A percentile compares a stretch with the other conserved stretches of the same genome.
Conservation (phyloP, 2,113 vertebrate species). For the Opisthocomus hoazin region DNA sequence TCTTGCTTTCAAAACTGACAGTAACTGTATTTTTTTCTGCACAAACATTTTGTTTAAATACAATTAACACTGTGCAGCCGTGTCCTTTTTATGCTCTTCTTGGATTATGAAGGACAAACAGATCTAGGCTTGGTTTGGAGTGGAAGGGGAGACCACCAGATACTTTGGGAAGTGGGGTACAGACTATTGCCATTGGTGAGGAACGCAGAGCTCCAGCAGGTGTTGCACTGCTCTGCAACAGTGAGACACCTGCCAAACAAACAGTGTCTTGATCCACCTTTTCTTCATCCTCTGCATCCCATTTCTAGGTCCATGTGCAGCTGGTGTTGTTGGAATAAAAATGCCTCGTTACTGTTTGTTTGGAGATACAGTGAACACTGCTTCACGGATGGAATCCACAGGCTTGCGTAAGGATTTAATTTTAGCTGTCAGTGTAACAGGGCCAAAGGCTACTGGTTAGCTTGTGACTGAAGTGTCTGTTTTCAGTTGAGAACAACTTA, state of each 20-base stretch:
- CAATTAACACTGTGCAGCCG: not conserved
- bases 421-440: not conserved
- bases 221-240: not conserved
- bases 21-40: not conserved
- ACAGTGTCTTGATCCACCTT: not conserved
- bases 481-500: constrained; percentile 53
- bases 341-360: constrained; percentile 97
- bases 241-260: not conserved
- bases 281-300: not conserved
- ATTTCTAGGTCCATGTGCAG: constrained; percentile 86
- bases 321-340: constrained; percentile 94
- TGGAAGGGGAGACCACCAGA: not conserved
- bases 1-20: not conserved
- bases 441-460: not conserved
- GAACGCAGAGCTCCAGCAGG: not conserved
- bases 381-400: constrained; percentile 95
- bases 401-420: constrained; percentile 84
- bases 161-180: not conserved
- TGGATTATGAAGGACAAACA: not conserved
- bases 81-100: not conserved
- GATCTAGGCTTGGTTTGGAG: not conserved
- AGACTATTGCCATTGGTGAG: not conserved
- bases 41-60: not conserved
- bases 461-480: not conserved
- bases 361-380: constrained; percentile 93